phyloP scores from a whole-genome alignment of 2,888 invertebrate genomes.

The Oligia strigilis region DNA sequence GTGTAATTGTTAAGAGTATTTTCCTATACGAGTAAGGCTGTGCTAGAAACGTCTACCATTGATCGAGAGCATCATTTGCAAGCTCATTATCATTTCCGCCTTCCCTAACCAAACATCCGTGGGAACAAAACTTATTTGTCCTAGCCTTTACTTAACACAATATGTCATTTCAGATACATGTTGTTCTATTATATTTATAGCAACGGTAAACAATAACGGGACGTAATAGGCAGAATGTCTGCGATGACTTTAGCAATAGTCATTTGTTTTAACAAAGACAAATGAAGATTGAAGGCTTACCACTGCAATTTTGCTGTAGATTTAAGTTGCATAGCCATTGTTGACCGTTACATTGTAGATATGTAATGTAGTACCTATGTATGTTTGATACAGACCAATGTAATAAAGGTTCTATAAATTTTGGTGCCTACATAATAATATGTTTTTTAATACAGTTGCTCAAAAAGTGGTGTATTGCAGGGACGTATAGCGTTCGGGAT shows the following conservation, averaged over 20 bases:
- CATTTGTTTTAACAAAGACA: slow-evolving; percentile 26
- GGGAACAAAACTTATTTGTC: slow-evolving; percentile 23
- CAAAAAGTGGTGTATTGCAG: too few relatives aligned
- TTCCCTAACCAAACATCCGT: slow-evolving; percentile 1
- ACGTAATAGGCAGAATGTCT: slow-evolving; percentile 22
- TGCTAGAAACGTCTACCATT: not conserved
- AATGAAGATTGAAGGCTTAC: slow-evolving; percentile 22
- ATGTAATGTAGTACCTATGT: not conserved
- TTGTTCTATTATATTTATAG: slow-evolving; percentile 23
- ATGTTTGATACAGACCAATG: not conserved
- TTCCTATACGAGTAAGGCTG: not conserved
- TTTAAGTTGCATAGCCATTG: slow-evolving; percentile 7
- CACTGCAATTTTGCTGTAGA: slow-evolving; percentile 10
- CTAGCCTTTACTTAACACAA: slow-evolving; percentile 13
- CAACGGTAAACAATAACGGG: slow-evolving; percentile 27
- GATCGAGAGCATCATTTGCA: slow-evolving; percentile 16
- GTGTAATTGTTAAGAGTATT: not conserved
- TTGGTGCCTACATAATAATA: not conserved
- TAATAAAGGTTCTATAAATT: not conserved
- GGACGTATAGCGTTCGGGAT: too few relatives aligned
- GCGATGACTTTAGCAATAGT: slow-evolving; percentile 21
- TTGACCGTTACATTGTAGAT: not conserved
- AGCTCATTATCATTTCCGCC: slow-evolving; percentile 18
- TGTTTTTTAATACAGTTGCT: too few relatives aligned
- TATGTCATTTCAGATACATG: slow-evolving; percentile 29